Evolutionary conservation across 2,797 vertebrate species (phyloP), one percentile per base, ranked within the genome.

Genomic region (Fringilla coelebs): DNA sequence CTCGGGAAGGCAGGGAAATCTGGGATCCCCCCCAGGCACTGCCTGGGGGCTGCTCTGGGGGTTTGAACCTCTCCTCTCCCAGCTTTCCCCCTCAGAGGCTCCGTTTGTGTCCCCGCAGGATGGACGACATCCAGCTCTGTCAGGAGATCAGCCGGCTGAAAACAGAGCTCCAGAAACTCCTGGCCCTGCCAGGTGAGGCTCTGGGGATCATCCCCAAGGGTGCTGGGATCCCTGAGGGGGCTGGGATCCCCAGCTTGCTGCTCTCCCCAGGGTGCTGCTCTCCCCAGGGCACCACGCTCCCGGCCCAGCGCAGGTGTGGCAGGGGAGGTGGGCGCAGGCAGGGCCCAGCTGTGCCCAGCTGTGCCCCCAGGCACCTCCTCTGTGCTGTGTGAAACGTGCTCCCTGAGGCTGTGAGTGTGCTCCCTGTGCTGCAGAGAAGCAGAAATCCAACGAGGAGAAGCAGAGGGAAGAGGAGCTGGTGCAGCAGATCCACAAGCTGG

Each of bases 111-210:
- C 58, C 54, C 68, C 10, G 25, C 95, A 99, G 99, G 99, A 99
- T 99, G 98, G 99, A 99, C 31, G 99, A 99, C 95, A 98, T 99
- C 91, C 98, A 99, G 96, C 98, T 99, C 20, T 99, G 99, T 75
- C 98, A 98, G 91, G 99, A 99, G 90, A 99, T 99, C 94, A 99
- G 98, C 16, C 89, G 97, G 43, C 98, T 99, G 94, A 99, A 99
- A 96, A 97, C 97, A 36, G 98, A 99, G 87, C 98, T 99, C 63
- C 98, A 99, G 84, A 98, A 97, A 54, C 96, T 98, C 32, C 97
- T 99, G 9, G 97, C 97, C 17, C 79, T 98, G 80, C 98, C 98
- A n/a, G 77, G 77, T 79, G 4, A 57, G 52, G 49, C 68, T 79
- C 5, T 24, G 86, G 34, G 34, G 2, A 2, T 12, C 10, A 8